Evolutionary conservation across 2,113 vertebrate genomes (phyloP), one percentile per base, ranked within the genome.

Genomic region (Mixornis gularis): DNA sequence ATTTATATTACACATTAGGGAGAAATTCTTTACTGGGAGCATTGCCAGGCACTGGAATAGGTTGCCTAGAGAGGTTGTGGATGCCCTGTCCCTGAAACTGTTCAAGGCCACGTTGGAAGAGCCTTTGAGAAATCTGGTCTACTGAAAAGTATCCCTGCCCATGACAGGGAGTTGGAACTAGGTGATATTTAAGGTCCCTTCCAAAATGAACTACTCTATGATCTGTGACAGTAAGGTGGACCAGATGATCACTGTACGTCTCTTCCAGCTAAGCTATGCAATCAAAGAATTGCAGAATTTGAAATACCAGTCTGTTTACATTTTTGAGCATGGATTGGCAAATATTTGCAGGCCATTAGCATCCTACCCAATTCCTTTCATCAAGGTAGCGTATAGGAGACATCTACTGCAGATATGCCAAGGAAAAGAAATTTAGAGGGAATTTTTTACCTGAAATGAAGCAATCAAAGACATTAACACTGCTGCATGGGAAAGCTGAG

Each of bases 111-210:
- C 17, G 16, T 4, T 46, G 44, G 16, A 66, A 52, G 29, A 27
- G 3, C 9, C 10, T 66, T 58, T 58, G 24, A 66, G 52, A 58
- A 44, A 60, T 65, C n/a, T 46, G 24, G 16, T 59, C 29, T 53
- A 25, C 11, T 25, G 38, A 44, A 74, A 81, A 20, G 11, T 30
- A 32, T 59, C 27, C 19, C 27, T 11, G 6, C 24, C 10, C 43
- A 17, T 5, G n/a, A 52, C 12, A 38, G 10, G 4, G 3, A 1
- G 1, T 4, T 44, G 32, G 27, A 59, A 59, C 6, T 14, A 59
- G 13, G 6, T 29, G 27, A 40, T 40, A 66, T 25, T 46, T 73
- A 52, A 25, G 44, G 11, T 34, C 9, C n/a, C 40, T 53, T 60
- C 60, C 46, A 66, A 60, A 73, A 32, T 19, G 52, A 80, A 52